Evolutionary conservation across 2,888 invertebrate species (phyloP).

Genomic region (Xylota segnis): DNA sequence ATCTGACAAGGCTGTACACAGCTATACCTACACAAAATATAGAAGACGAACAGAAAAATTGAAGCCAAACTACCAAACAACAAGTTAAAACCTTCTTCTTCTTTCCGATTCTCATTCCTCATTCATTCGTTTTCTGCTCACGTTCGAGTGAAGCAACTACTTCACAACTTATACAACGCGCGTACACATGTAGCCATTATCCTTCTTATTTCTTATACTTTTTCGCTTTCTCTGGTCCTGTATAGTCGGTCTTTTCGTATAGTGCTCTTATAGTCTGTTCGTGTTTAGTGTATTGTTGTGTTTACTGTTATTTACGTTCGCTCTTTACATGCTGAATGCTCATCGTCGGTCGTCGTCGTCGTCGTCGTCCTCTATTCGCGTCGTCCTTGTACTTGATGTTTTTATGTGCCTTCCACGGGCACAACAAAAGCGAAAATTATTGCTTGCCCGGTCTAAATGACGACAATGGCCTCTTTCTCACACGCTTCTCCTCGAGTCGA

Average conservation of each 20-base stretch:
- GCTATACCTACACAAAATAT: constrained; percentile 1
- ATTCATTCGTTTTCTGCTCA: constrained; percentile 64
- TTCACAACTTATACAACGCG: constrained; percentile 72
- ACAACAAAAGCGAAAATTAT: constrained; percentile 68
- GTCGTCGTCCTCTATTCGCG: constrained; percentile 2
- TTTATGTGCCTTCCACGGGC: constrained; percentile 58
- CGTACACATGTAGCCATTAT: constrained; percentile 75
- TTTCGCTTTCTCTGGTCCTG: not conserved
- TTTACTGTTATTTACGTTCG: constrained; percentile 65
- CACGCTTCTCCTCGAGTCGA: constrained; percentile 15
- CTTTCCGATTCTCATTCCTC: constrained; percentile 18
- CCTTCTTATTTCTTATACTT: constrained; percentile 59
- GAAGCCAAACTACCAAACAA: constrained; percentile 67
- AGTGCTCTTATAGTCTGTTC: constrained; percentile 43
- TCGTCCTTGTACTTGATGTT: constrained; percentile 54
- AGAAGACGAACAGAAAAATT: constrained; percentile 26
- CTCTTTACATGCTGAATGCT: constrained; percentile 53
- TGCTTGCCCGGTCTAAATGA: constrained; percentile 57
- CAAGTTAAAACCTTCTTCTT: constrained; percentile 59
- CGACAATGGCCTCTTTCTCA: constrained; percentile 58
- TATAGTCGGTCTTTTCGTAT: constrained; percentile 19
- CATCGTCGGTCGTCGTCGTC: constrained; percentile 34
- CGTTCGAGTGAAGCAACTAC: constrained; percentile 67
- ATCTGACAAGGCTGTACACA: not conserved
- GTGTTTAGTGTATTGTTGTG: constrained; percentile 67